Conservation (phyloP, 2,113 vertebrate genomes). For the Epinephelus moara region DNA sequence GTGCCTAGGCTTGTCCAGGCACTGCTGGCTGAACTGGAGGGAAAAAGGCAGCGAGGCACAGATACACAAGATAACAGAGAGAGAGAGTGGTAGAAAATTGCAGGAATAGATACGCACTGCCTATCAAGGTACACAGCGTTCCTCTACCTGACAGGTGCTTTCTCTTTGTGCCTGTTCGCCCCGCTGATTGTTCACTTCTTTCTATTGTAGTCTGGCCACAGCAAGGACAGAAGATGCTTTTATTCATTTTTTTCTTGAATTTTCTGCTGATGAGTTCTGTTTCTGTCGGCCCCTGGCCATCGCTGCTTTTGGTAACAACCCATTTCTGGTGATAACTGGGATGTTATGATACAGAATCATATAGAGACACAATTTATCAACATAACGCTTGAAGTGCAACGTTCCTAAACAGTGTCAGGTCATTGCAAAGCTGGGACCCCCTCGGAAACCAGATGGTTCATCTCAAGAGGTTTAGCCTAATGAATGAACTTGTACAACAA, state of each 20-base stretch:
- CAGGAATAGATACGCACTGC: constrained; percentile 18
- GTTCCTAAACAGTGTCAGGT: background rate
- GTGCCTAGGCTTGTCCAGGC: constrained; percentile 1
- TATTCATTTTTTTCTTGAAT: background rate
- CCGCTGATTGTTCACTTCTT: constrained; percentile 15
- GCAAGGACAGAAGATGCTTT: constrained; percentile 9
- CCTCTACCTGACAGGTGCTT: constrained; percentile 35
- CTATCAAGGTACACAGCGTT: constrained; percentile 10
- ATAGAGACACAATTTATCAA: background rate
- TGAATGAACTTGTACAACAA: background rate
- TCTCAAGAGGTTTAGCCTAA: no score
- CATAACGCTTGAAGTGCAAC: background rate
- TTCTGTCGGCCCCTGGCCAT: background rate
- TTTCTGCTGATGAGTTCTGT: constrained; percentile 1
- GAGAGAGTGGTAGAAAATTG: constrained; percentile 7
- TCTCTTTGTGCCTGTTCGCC: constrained; percentile 18
- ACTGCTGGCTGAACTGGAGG: constrained; percentile 11
- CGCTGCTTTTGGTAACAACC: background rate
- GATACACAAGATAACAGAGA: constrained; percentile 8
- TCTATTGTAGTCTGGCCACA: background rate
- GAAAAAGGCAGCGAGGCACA: constrained; percentile 6
- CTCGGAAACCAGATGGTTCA: no score
- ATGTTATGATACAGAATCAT: background rate
- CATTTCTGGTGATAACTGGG: background rate
- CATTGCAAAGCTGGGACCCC: background rate